phyloP scores from a whole-genome alignment of 2,888 invertebrate genomes.

The Heliconius erato region DNA sequence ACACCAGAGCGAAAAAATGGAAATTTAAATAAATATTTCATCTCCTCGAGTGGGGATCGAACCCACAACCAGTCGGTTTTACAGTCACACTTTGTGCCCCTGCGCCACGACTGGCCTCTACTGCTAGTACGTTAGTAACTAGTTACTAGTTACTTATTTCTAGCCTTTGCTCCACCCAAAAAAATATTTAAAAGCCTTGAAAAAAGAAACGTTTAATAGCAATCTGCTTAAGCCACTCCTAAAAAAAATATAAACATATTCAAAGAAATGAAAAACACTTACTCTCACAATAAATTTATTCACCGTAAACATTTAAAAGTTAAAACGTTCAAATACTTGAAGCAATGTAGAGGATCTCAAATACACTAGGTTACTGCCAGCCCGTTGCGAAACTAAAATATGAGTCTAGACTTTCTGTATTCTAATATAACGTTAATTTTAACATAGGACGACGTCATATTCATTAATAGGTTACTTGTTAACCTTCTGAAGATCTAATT shows the following conservation, averaged over 20 bases:
- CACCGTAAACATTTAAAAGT: not conserved
- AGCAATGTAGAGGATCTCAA: slow-evolving; percentile 2
- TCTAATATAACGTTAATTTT: slow-evolving; percentile 63
- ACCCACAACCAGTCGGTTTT: too few relatives aligned
- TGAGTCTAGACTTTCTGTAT: slow-evolving; percentile 73
- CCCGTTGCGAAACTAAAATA: slow-evolving; percentile 60
- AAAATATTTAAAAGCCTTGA: not conserved
- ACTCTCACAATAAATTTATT: not conserved
- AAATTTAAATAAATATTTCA: too few relatives aligned
- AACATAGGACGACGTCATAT: slow-evolving; percentile 40
- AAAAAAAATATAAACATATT: not conserved
- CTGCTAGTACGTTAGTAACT: too few relatives aligned
- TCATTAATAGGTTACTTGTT: slow-evolving; percentile 25
- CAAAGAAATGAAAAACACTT: not conserved
- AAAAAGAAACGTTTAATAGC: not conserved
- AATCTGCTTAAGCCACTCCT: not conserved
- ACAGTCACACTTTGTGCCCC: too few relatives aligned
- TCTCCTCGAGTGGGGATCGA: too few relatives aligned
- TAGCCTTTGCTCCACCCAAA: not conserved
- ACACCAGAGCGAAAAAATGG: too few relatives aligned
- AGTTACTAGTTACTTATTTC: not conserved
- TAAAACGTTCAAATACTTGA: slow-evolving; percentile 23
- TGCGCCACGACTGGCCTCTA: too few relatives aligned
- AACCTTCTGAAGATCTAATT: slow-evolving; percentile 16
- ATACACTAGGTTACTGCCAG: slow-evolving; percentile 20